A percentile compares a stretch with the other conserved stretches of the same genome.
Conservation (phyloP, 1,140 invertebrate genomes). For the Pogonomyrmex californicus region DNA sequence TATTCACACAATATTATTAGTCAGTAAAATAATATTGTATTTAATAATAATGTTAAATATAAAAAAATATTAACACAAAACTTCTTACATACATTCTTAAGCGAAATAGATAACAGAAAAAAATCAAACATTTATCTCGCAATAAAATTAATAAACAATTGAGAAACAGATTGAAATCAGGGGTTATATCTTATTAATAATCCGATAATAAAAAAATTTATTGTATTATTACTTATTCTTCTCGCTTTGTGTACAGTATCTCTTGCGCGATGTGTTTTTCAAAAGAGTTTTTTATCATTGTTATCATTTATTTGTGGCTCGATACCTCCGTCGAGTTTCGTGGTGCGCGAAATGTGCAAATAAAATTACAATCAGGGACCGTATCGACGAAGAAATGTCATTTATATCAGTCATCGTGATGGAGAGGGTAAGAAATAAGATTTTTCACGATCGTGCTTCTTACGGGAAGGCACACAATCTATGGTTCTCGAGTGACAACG, state of each 20-base stretch:
- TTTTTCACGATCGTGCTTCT: constrained; percentile 62
- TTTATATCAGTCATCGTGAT: constrained; percentile 46
- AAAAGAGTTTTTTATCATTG: neutral
- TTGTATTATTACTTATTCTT: neutral
- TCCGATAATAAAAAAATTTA: neutral
- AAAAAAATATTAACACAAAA: neutral
- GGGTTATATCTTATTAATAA: neutral
- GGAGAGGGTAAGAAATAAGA: neutral
- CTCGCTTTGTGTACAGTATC: neutral
- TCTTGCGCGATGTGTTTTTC: neutral
- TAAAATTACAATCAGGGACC: constrained; percentile 44
- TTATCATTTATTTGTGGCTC: constrained; percentile 20
- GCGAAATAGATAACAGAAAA: neutral
- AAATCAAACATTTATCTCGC: neutral
- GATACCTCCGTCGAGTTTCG: constrained; percentile 43
- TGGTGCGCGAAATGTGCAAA: constrained; percentile 58
- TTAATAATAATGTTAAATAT: neutral
- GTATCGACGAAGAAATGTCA: constrained; percentile 7
- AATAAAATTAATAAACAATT: neutral
- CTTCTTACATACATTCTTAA: neutral
- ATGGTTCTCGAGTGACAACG: constrained; percentile 48
- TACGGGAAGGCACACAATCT: constrained; percentile 45
- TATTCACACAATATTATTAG: neutral
- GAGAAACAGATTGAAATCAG: constrained; percentile 10
- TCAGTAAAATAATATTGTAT: neutral